Evolutionary conservation across 2,113 vertebrate genomes (phyloP), one percentile per base, ranked within the genome.

Genomic region (Cheilinus undulatus): DNA sequence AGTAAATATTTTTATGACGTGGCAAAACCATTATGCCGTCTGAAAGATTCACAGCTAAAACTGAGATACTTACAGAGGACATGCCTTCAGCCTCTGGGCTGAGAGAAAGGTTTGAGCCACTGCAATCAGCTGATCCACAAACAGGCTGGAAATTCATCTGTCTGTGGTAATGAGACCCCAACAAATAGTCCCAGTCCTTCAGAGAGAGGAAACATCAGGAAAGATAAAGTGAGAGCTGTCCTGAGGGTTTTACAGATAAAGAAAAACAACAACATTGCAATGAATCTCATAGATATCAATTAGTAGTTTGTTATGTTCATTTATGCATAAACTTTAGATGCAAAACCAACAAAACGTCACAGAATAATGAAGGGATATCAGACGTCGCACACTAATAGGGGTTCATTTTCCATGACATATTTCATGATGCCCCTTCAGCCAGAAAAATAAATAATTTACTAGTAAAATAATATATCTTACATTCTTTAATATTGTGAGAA

Each of bases 101-200:
- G 3, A 54, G 52, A 45, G 42, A 38, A 0, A 9, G 85, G 54
- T 75, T 63, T 43, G 28, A 23, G 32, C 32, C 45, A 19, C 42
- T 66, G 10, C 65, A 38, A 48, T 77, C 85, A 5, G 54, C 26
- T 51, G 80, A 81, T 89, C 88, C 77, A 88, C 74, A 76, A 89
- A 93, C 90, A 50, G 96, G 86, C 67, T 43, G 96, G 83, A 80
- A 94, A 89, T 85, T 91, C 91, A 97, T 93, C 88, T 95, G 96
- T 73, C 86, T 93, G 63, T 99, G 97, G 86, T 98, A 99, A 79
- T 97, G 95, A n/a, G 94, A 97, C 51, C 91, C 91, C 64, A 96
- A 40, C 61, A 98, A 90, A 82, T 98, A 98, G 2, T 97, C 95
- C 97, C 97, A 98, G 88, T 99, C 97, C 97, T 99, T 42, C 27